Base-by-base conservation (phyloP, 2,113 vertebrate genomes). In the Psittacula cyanocephala region DNA sequence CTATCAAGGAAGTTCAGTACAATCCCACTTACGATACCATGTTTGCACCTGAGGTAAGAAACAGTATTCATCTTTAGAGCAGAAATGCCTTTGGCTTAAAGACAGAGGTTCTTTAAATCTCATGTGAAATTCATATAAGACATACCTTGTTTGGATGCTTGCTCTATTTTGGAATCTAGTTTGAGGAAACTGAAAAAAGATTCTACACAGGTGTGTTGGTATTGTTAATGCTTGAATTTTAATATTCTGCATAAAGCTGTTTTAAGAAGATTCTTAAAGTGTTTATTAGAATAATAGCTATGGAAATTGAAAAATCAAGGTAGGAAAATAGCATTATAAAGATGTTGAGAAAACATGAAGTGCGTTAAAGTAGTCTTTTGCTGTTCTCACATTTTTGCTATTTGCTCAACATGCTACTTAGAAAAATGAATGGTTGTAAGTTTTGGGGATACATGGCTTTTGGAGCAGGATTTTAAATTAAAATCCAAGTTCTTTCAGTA, bases 21-120 rank as follows among this genome's bases (percentile, higher is more conserved):
- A 99, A 99, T 88, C 99, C 99, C 24, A 98, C 98, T 41, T 99
- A 97, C 24, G 99, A 99, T 67, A 99, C 99, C 28, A 98, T 99
- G 99, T 99, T 99, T 98, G 99, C 99, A 90, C 99, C 99, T 43
- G 99, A 99, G 98, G 99, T 99, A 96, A 98, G 98, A 79, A 89
- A 47, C 33, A 46, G 1, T 33, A 41, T 77, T 53, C 19, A 7
- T 57, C 62, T 77, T 92, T 64, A 64, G 49, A 84, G 35, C 14
- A 85, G 35, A 93, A 90, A 50, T 7, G 2, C 23, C 49, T 87
- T 89, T 92, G 67, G 4, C 20, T 72, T 78, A 68, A 60, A 85
- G 37, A 29, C 46, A 46, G 37, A 68, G 14, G 4, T 50, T 77
- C 43, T 47, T 8, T 91, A 77, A 71, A 49, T 88, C 53, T 88